phyloP scores from a whole-genome alignment of 2,888 invertebrate genomes.

The Cheilosia grossa region DNA sequence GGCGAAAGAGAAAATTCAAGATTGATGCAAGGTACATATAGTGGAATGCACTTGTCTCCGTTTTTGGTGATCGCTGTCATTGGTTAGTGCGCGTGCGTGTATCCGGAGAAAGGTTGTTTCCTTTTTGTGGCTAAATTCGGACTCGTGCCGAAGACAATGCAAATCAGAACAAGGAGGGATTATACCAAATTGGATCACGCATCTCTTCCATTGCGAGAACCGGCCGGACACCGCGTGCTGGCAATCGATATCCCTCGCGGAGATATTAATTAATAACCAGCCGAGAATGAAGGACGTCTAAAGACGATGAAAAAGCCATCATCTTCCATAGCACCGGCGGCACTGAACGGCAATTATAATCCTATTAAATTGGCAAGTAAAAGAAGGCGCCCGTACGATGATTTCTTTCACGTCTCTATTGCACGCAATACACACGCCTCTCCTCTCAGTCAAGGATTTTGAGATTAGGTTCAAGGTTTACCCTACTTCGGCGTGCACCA shows the following conservation, averaged over 20 bases:
- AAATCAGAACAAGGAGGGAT: constrained; percentile 26
- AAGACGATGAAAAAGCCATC: constrained; percentile 67
- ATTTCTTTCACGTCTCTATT: constrained; percentile 48
- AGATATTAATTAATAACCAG: constrained; percentile 71
- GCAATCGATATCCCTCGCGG: constrained; percentile 35
- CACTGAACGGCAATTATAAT: constrained; percentile 65
- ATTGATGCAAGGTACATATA: constrained; percentile 60
- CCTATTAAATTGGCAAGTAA: constrained; percentile 67
- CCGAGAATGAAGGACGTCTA: constrained; percentile 60
- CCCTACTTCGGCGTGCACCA: constrained; percentile 40
- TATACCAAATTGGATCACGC: constrained; percentile 20
- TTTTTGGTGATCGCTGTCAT: constrained; percentile 61
- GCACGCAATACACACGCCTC: constrained; percentile 56
- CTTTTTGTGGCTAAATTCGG: constrained; percentile 41
- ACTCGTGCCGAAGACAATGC: constrained; percentile 54
- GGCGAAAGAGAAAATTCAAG: constrained; percentile 72
- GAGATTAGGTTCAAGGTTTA: constrained; percentile 68
- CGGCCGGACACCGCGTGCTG: constrained; percentile 35
- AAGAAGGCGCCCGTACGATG: constrained; percentile 61
- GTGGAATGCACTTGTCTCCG: constrained; percentile 65
- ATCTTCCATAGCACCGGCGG: constrained; percentile 40
- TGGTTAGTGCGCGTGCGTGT: constrained; percentile 27
- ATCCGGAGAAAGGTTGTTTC: constrained; percentile 52
- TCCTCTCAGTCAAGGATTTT: constrained; percentile 45
- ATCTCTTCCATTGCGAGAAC: neutral